Base-by-base conservation (phyloP, 2,113 vertebrate genomes). In the Probosciger aterrimus region DNA sequence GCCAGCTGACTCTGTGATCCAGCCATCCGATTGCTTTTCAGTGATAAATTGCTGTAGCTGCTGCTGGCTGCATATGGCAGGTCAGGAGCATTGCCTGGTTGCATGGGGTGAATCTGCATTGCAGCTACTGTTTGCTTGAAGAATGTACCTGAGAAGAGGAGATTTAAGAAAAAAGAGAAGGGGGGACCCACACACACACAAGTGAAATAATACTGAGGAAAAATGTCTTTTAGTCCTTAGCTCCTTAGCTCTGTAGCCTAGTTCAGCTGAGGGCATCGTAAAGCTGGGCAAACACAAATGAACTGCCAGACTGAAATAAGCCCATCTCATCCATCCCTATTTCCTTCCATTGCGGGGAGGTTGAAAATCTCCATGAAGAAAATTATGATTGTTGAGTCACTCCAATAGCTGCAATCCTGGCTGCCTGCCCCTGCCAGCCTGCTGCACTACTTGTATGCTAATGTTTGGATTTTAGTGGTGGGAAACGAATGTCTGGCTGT, bases 401-500 rank as follows among this genome's bases (percentile, higher is more conserved):
- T 91, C 52, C 86, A 80, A 68, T 68, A 91, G 71, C 71, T 90
- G 71, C 2, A 11, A 73, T 86, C 76, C 82, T 96, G 96, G 89
- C 91, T 91, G 92, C 87, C 78, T 95, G 91, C 89, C 87, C 37
- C 91, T 90, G 87, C 89, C 95, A 97, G 95, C 69, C 92, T 90
- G 93, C 91, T 82, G 39, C n/a, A 41, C 75, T 77, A 90, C 91
- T 94, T 75, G 89, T 88, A 20, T 64, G 75, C 93, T 93, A 95
- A 86, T 83, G 87, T 93, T 95, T 91, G 82, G 89, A 86, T 95
- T 86, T 85, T 67, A 81, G 92, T 80, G 83, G 92, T 82, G 91
- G 93, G 80, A 93, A 95, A 76, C 7, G 59, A 89, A 81, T 74
- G 89, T 90, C 91, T 86, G 82, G 60, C 96, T 94, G 82, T 50